These are phyloP conservation scores for Mercenaria mercenaria DNA, from an alignment of 1,140 invertebrate species.

Conservation along the genomic window DNA sequence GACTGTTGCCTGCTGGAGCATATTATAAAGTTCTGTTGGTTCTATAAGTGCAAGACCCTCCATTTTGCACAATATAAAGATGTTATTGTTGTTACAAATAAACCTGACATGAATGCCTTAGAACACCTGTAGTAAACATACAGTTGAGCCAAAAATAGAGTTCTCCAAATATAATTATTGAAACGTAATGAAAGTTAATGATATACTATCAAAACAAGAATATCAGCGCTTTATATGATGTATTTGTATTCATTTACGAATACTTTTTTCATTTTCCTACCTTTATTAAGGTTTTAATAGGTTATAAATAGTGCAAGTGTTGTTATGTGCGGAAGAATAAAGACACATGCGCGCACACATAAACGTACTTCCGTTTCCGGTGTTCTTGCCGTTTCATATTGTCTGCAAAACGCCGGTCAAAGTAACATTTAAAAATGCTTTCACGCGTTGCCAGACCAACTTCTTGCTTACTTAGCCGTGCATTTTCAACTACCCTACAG, in stretches of 20 bases:
- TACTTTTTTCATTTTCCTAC: too few relatives aligned
- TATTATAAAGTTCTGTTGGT: conserved; percentile 83
- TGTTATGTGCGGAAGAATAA: conserved; percentile 78
- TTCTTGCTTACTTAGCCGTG: conserved; percentile 64
- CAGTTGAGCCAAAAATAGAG: conserved; percentile 53
- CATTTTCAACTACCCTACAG: conserved; percentile 73
- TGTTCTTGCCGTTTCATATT: not conserved
- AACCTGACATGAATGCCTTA: conserved; percentile 20
- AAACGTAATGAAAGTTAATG: not conserved
- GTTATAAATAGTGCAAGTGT: conserved; percentile 69
- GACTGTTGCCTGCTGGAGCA: conserved; percentile 82
- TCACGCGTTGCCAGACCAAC: conserved; percentile 74
- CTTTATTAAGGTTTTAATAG: too few relatives aligned
- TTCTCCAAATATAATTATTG: not conserved
- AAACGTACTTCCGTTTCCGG: conserved; percentile 34
- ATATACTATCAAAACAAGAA: not conserved
- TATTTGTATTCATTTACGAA: not conserved
- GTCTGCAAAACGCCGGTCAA: not conserved
- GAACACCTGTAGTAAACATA: conserved; percentile 73
- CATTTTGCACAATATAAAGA: conserved; percentile 49
- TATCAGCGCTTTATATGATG: too few relatives aligned
- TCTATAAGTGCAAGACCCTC: conserved; percentile 80
- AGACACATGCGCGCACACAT: not conserved
- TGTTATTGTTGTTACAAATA: too few relatives aligned
- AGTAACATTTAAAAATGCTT: conserved; percentile 74